A percentile compares a stretch with the other conserved stretches of the same genome.
phyloP scores from a whole-genome alignment of 2,113 vertebrate genomes.

The Chamaetylas fuelleborni region DNA sequence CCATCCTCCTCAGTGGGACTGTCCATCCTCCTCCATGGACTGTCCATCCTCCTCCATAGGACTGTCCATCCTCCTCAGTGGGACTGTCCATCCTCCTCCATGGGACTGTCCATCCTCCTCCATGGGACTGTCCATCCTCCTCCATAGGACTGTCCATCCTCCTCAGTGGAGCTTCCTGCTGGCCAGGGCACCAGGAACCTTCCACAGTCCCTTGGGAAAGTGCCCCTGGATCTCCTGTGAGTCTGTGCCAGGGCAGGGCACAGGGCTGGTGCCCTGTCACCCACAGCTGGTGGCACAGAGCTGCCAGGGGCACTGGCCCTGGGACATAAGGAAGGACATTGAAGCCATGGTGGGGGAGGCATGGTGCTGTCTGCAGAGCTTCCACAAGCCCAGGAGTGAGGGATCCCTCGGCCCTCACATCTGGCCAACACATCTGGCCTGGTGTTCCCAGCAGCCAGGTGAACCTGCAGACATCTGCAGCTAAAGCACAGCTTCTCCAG shows the following conservation, averaged over 20 bases:
- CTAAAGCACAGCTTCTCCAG: neutral
- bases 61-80: too few species aligned
- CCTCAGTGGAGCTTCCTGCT: neutral
- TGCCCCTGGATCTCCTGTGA: neutral
- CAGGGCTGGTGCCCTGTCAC: neutral
- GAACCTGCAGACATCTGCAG: neutral
- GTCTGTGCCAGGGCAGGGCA: neutral
- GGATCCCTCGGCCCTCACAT: neutral
- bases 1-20: neutral
- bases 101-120: neutral
- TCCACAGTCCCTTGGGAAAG: neutral
- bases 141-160: neutral
- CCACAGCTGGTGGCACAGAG: neutral
- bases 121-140: too few species aligned
- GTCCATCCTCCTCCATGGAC: too few species aligned
- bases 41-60: too few species aligned
- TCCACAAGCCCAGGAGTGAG: neutral
- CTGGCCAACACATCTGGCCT: neutral
- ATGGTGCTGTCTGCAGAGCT: neutral
- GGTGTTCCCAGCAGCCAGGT: neutral
- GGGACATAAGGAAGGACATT: accelerated
- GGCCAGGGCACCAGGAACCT: neutral
- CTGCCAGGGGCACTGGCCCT: accelerated
- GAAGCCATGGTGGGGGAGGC: neutral
- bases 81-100: too few species aligned